Base-by-base conservation (phyloP, 53 echinoderm and acorn worm genomes). In the Holothuria scabra region DNA sequence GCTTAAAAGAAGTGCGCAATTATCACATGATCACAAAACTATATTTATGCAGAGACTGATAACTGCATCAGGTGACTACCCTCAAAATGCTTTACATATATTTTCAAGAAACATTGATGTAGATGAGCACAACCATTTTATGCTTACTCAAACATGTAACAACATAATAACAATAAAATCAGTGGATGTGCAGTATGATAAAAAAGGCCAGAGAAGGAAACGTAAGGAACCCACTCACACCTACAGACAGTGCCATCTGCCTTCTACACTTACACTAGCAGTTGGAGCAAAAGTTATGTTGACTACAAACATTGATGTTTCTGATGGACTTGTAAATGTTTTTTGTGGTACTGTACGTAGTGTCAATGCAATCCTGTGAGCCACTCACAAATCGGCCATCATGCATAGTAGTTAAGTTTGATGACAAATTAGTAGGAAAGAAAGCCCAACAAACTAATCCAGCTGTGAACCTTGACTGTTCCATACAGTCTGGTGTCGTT, bases 241-340 rank as follows among this genome's bases (percentile, higher is more conserved):
- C n/a, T 12, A 12, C n/a, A 68, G 38, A 68, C 21, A 33, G 20
- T 28, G 30, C 18, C 11, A 33, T 19, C 38, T 31, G 30, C 68
- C 33, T 31, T 21, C n/a, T n/a, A n/a, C n/a, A n/a, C n/a, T n/a
- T n/a, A n/a, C n/a, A n/a, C n/a, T n/a, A n/a, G n/a, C n/a, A n/a
- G n/a, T n/a, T n/a, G 76, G 76, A 24, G 80, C 86, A 28, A 76
- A n/a, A n/a, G n/a, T n/a, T n/a, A n/a, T 86, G 66, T 64, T 86
- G 16, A 86, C 66, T 19, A 59, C 59, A 24, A 85, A 85, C 59
- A 28, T 85, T 8, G 85, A 85, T 60, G 85, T 85, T 28, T 18
- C 59, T 37, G 85, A 85, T 85, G 85, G 84, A 56, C 38, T 85
- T 60, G 28, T 55, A 25, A 85, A 85, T 85, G 75, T 60, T 59